Evolutionary conservation across 2,888 invertebrate species (phyloP).

Genomic region (Tinea pellionella): DNA sequence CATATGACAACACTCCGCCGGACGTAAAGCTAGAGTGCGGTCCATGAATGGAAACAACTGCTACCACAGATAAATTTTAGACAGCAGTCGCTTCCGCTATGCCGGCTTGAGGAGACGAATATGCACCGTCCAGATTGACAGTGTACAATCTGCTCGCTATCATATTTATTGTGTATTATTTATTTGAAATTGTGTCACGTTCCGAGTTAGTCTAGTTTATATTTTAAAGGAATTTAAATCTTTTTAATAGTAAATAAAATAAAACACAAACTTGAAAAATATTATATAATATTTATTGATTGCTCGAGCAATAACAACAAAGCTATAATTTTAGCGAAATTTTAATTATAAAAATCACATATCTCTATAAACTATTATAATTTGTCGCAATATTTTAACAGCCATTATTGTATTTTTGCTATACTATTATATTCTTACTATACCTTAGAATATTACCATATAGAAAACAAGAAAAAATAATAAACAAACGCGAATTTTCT

Average conservation of each 20-base stretch:
- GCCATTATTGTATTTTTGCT: not conserved
- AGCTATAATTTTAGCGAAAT: not conserved
- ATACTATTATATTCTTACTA: not conserved
- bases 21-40: too few relatives aligned
- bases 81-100: too few relatives aligned
- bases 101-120: too few relatives aligned
- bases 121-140: too few relatives aligned
- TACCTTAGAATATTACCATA: not conserved
- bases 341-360: not conserved
- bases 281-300: not conserved
- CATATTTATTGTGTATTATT: too few relatives aligned
- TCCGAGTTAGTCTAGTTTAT: too few relatives aligned
- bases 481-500: not conserved
- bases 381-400: not conserved
- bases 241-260: not conserved
- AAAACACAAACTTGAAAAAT: not conserved
- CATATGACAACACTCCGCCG: too few relatives aligned
- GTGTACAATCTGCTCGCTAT: too few relatives aligned
- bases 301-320: conserved; percentile 3
- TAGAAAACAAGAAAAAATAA: not conserved
- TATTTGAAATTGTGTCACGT: too few relatives aligned
- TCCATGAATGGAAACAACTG: too few relatives aligned
- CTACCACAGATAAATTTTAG: too few relatives aligned
- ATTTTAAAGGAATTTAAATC: too few relatives aligned
- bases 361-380: not conserved